phyloP scores from a whole-genome alignment of 2,888 invertebrate species.

The Lasioglossum figueresi region DNA sequence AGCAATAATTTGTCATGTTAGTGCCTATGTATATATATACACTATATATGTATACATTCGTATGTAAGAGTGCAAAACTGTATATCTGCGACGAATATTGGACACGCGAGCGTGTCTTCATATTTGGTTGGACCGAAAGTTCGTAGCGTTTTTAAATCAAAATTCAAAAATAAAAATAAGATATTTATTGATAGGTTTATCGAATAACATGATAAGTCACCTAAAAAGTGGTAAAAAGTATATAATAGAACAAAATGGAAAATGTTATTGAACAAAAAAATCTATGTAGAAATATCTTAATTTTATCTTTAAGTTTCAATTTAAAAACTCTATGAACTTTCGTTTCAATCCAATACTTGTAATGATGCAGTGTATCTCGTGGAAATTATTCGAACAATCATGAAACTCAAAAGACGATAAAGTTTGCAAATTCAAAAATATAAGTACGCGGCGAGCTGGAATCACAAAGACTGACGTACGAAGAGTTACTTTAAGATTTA shows the following conservation, averaged over 20 bases:
- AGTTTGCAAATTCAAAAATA: neutral
- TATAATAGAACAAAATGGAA: too few species aligned
- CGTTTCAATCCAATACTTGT: neutral
- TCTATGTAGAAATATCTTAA: too few species aligned
- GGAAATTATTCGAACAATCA: constrained; percentile 31
- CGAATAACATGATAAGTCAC: too few species aligned
- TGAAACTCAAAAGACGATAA: constrained; percentile 4
- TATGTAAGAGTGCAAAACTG: constrained; percentile 48
- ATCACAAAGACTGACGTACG: constrained; percentile 7
- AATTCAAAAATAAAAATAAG: too few species aligned
- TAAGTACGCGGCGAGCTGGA: neutral
- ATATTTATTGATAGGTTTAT: too few species aligned
- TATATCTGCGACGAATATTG: constrained; percentile 39
- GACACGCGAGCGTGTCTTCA: constrained; percentile 20
- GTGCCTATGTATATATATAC: constrained; percentile 51
- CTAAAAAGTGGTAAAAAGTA: too few species aligned
- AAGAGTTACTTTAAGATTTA: constrained; percentile 21
- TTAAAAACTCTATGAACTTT: too few species aligned
- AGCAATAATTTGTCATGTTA: constrained; percentile 70
- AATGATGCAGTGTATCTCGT: constrained; percentile 43
- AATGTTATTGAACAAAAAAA: too few species aligned
- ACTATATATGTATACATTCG: constrained; percentile 31
- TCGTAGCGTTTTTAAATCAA: too few species aligned
- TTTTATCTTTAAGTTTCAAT: too few species aligned
- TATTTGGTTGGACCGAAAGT: too few species aligned